Conservation (phyloP, 2,888 invertebrate species). For the Dryocosmus kuriphilus region DNA sequence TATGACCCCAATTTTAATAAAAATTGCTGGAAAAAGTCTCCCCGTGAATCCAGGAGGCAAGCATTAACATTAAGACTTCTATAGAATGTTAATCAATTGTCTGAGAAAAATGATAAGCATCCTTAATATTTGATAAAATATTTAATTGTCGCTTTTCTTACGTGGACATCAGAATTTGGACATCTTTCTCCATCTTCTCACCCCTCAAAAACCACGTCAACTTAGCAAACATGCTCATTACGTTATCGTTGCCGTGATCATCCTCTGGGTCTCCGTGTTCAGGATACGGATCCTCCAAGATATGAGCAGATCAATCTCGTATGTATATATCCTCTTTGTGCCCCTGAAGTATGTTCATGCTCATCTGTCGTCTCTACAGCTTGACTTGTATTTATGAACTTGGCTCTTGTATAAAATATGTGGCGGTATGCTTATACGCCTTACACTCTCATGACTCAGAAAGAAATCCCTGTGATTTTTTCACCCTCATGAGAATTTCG, state of each 20-base stretch:
- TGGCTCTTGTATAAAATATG: constrained; percentile 28
- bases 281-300: constrained; percentile 55
- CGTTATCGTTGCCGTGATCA: constrained; percentile 70
- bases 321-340: constrained; percentile 2
- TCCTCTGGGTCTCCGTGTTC: constrained; percentile 59
- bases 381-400: constrained; percentile 53
- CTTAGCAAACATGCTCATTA: constrained; percentile 56
- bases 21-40: too few species aligned
- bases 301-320: constrained; percentile 57
- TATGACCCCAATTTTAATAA: too few species aligned
- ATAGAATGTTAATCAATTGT: not conserved
- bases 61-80: too few species aligned
- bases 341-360: constrained; percentile 51
- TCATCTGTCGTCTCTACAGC: constrained; percentile 33
- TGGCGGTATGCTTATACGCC: constrained; percentile 39
- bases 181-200: constrained; percentile 41
- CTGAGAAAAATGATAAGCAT: not conserved
- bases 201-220: constrained; percentile 18
- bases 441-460: not conserved
- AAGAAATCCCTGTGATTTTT: constrained; percentile 42
- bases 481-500: constrained; percentile 20
- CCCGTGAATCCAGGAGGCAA: too few species aligned
- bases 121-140: not conserved
- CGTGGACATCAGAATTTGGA: not conserved
- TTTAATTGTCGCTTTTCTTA: not conserved